Percentiles rank a stretch among this genome's conserved stretches.
phyloP scores from a whole-genome alignment of 2,888 invertebrate genomes.

The Andrena fulva region DNA sequence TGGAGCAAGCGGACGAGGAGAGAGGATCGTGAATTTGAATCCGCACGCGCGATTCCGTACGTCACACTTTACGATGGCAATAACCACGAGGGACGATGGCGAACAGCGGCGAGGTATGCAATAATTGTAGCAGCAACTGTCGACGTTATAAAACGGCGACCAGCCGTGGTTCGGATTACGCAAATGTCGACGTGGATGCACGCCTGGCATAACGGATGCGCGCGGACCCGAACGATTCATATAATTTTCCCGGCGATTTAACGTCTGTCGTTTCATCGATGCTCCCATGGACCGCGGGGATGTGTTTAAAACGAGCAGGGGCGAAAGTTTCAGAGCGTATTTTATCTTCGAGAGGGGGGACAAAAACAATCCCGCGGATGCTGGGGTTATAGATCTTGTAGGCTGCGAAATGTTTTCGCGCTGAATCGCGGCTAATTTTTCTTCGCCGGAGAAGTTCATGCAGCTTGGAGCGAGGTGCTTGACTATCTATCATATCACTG shows the following conservation, averaged over 20 bases:
- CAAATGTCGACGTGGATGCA: conserved; percentile 7
- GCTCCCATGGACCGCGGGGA: background rate
- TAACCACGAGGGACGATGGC: conserved; percentile 21
- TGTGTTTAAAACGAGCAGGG: background rate
- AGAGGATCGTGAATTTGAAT: conserved; percentile 6
- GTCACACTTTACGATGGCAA: conserved; percentile 38
- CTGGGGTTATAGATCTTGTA: conserved; percentile 3
- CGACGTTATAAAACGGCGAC: conserved; percentile 44
- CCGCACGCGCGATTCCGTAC: conserved; percentile 7
- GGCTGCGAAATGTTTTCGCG: conserved; percentile 8
- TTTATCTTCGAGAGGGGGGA: background rate
- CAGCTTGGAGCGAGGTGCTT: too few species aligned
- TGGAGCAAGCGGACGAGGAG: background rate
- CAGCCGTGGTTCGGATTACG: conserved; percentile 24
- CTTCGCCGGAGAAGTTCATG: background rate
- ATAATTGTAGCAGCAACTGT: conserved; percentile 59
- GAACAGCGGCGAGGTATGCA: conserved; percentile 9
- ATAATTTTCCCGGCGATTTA: conserved; percentile 52
- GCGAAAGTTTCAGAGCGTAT: background rate
- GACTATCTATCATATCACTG: too few species aligned
- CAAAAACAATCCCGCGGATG: conserved; percentile 3
- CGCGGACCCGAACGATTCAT: conserved; percentile 3
- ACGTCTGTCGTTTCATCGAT: conserved; percentile 36
- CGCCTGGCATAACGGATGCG: conserved; percentile 13
- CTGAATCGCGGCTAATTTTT: conserved; percentile 9